These are phyloP conservation scores for Caenorhabditis elegans DNA, from an alignment of 1,140 invertebrate genomes.

Conservation along the genomic window WBcel235 BX284604.4:14264001-14264500, in stretches of 20 bases:
- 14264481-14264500: too few species aligned
- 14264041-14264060: too few species aligned
- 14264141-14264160: not conserved
- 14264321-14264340: not conserved
- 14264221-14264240: not conserved
- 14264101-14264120: too few species aligned
- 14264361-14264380: conserved; percentile 4
- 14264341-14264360: not conserved
- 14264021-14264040: too few species aligned
- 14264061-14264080: too few species aligned
- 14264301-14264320: not conserved
- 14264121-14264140: too few species aligned
- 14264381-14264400: not conserved
- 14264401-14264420: not conserved
- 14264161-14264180: not conserved
- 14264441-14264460: not conserved
- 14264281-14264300: not conserved
- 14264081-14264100: too few species aligned
- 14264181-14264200: too few species aligned
- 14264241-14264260: conserved; percentile 22
- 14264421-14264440: too few species aligned
- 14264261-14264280: not conserved
- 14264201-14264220: conserved; percentile 22
- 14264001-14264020: too few species aligned
- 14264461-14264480: not conserved